Evolutionary conservation across 35 echinoderm and acorn worm species (phyloP).

Genomic region (Apostichopus parvimensis): DNA sequence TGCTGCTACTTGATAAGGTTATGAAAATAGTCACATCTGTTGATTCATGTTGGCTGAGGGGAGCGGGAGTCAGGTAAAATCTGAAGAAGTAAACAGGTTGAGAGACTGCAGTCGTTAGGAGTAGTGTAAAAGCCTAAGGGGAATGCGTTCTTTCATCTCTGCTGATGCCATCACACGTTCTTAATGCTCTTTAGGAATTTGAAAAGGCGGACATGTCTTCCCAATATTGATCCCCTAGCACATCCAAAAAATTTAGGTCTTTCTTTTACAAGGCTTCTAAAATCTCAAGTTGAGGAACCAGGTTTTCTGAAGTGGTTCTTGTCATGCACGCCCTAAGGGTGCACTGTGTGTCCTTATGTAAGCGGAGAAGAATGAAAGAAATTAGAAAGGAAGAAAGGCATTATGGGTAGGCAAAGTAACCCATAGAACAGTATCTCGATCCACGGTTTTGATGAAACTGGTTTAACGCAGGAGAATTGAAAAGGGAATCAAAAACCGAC

Average conservation of each 20-base stretch:
- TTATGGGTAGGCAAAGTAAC: no score
- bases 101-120: background rate
- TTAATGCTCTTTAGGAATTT: conserved; percentile 11
- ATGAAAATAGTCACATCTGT: conserved; percentile 40
- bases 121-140: background rate
- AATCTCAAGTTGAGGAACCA: background rate
- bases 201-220: background rate
- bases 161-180: conserved; percentile 8
- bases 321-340: conserved; percentile 3
- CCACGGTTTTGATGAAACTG: no score
- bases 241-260: conserved; percentile 20
- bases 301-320: conserved; percentile 3
- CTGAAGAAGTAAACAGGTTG: background rate
- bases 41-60: background rate
- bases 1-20: conserved; percentile 2
- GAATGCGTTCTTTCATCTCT: background rate
- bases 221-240: conserved; percentile 9
- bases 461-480: no score
- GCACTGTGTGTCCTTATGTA: background rate
- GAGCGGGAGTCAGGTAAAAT: background rate
- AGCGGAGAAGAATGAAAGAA: background rate
- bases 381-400: background rate
- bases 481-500: no score
- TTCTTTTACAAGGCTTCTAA: conserved; percentile 20
- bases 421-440: no score